A percentile compares a stretch with the other conserved stretches of the same genome.
phyloP scores from a whole-genome alignment of 2,113 vertebrate species.

The Chamaea fasciata region DNA sequence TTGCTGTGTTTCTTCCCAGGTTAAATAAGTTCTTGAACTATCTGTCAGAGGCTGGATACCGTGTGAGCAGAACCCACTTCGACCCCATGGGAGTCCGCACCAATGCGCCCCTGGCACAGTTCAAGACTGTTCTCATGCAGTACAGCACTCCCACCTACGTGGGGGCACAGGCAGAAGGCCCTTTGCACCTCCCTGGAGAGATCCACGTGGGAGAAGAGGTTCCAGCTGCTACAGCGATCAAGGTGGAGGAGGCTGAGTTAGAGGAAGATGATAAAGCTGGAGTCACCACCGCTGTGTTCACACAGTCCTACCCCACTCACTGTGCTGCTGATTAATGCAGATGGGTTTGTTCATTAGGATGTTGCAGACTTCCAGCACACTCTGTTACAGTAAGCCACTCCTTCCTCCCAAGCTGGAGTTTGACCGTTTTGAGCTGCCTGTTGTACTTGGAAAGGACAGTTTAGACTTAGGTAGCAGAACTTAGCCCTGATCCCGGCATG shows the following conservation, averaged over 20 bases:
- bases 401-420: not conserved
- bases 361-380: not conserved
- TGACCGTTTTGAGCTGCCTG: not conserved
- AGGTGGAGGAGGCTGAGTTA: not conserved
- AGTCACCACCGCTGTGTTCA: accelerated
- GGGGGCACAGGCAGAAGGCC: constrained; percentile 57
- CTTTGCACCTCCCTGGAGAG: constrained; percentile 39
- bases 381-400: not conserved
- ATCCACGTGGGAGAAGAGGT: not conserved
- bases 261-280: not conserved
- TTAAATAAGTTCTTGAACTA: constrained; percentile 92
- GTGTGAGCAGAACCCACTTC: constrained; percentile 94
- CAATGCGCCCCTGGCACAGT: constrained; percentile 83
- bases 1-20: constrained; percentile 57
- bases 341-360: not conserved
- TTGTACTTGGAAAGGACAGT: not conserved
- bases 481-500: not conserved
- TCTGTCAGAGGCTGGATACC: constrained; percentile 89
- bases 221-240: not conserved
- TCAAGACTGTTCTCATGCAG: constrained; percentile 87
- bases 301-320: not conserved
- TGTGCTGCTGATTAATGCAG: not conserved
- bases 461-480: not conserved
- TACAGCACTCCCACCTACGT: constrained; percentile 86
- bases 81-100: constrained; percentile 95